Evolutionary conservation across 1,140 invertebrate species (phyloP).

Genomic region (Colletes latitarsis): DNA sequence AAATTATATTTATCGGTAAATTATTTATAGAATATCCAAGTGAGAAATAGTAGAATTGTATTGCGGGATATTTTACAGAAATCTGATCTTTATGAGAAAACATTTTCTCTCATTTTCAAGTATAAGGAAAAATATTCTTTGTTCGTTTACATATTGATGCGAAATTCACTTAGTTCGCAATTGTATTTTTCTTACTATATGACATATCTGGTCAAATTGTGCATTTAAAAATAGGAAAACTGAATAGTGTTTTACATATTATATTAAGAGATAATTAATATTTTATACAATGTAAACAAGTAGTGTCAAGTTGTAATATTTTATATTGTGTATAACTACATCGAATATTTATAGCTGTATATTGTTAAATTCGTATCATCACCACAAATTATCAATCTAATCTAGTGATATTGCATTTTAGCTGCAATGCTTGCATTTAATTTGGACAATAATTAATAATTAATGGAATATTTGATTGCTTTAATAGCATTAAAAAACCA

Average conservation of each 20-base stretch:
- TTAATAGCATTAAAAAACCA: not conserved
- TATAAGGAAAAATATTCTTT: no score
- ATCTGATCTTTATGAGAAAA: not conserved
- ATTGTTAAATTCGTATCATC: not conserved
- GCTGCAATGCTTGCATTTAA: not conserved
- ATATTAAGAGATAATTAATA: not conserved
- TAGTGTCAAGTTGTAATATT: not conserved
- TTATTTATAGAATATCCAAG: not conserved
- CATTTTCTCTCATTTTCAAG: not conserved
- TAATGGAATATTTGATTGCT: not conserved
- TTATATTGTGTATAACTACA: not conserved
- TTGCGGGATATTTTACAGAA: not conserved
- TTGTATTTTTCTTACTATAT: not conserved
- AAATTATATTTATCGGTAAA: not conserved
- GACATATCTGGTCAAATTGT: constrained; percentile 16
- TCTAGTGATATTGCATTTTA: not conserved
- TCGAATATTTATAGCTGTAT: not conserved
- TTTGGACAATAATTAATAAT: not conserved
- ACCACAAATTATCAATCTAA: not conserved
- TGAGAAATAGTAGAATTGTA: not conserved
- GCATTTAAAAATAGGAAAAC: constrained; percentile 27
- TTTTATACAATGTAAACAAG: not conserved
- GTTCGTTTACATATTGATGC: no score
- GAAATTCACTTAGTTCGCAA: not conserved
- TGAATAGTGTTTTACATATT: not conserved